Base-by-base conservation (phyloP, 2,113 vertebrate genomes). In the Notothenia rossii region DNA sequence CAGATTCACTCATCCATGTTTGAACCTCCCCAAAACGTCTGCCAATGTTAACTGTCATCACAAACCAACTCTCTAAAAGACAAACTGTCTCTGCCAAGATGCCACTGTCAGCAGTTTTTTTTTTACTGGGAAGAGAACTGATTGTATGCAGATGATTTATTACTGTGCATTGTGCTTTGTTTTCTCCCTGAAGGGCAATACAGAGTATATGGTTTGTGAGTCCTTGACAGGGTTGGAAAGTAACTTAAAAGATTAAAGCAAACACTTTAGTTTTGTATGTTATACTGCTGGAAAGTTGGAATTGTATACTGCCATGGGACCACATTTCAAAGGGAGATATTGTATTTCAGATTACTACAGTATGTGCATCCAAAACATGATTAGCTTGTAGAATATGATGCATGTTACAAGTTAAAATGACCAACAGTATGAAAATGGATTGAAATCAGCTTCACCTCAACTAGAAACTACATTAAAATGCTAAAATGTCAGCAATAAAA, bases 101-200 rank as follows among this genome's bases (percentile, higher is more conserved):
- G 49, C 14, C 72, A 33, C 46, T 55, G 84, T 91, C 91, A 87
- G 87, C 91, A 75, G 49, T 81, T 89, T 82, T 72, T 82, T 72
- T 59, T 8, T 49, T 7, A 40, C 36, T 10, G 49, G 56, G 65
- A 62, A 15, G 75, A 10, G 36, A 56, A 18, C 73, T 66, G 69
- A 75, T 78, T 85, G 65, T 70, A 66, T 61, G 33, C 69, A 73
- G 53, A 86, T 69, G 62, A 71, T 78, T 29, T 20, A 11, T 12
- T 33, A 70, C 56, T 55, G 76, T 69, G 67, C 2, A 0, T 72
- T 50, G 65, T 1, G 43, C 77, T 75, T 81, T 75, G 62, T 73
- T 22, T 49, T 58, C 56, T 53, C 0, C 3, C 50, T 64, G 15
- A 60, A 43, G 77, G 48, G 79, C 76, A 78, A 72, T 7, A 5